Evolutionary conservation across 2,113 vertebrate species (phyloP).

Genomic region (Potamarius usumacintae): DNA sequence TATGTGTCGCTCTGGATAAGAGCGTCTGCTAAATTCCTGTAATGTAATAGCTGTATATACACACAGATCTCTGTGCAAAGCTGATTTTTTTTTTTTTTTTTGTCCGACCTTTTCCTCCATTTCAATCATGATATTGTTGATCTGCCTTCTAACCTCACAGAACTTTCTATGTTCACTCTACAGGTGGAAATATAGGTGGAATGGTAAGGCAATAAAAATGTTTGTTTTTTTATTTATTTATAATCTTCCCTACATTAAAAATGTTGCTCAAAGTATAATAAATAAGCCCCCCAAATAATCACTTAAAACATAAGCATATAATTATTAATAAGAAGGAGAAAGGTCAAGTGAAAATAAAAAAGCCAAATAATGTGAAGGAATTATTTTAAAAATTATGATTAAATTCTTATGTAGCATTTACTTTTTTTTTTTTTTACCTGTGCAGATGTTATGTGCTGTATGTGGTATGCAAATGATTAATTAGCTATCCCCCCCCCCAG

Average conservation of each 20-base stretch:
- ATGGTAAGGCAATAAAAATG: conserved; percentile 68
- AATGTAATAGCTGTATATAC: too few relatives aligned
- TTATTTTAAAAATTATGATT: not conserved
- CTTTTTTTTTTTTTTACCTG: not conserved
- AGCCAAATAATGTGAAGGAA: not conserved
- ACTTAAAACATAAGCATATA: not conserved
- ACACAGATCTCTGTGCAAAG: not conserved
- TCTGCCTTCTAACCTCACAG: not conserved
- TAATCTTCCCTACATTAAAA: not conserved
- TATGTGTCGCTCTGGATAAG: too few relatives aligned
- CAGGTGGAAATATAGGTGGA: conserved; percentile 80
- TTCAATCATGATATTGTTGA: not conserved
- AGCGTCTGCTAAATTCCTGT: too few relatives aligned
- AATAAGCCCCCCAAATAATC: not conserved
- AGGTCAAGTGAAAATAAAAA: not conserved
- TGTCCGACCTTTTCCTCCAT: not conserved
- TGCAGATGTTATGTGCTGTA: not conserved
- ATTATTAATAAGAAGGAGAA: not conserved
- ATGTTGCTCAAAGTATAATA: not conserved
- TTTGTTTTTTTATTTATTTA: not conserved
- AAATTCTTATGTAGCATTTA: not conserved
- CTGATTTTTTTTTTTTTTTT: not conserved
- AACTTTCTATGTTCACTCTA: conserved; percentile 46
- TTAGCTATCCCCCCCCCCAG: conserved; percentile 61
- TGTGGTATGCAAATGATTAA: not conserved